A percentile compares a stretch with the other conserved stretches of the same genome.
phyloP scores from a whole-genome alignment of 2,113 vertebrate species.

The Herpailurus yagouaroundi region DNA sequence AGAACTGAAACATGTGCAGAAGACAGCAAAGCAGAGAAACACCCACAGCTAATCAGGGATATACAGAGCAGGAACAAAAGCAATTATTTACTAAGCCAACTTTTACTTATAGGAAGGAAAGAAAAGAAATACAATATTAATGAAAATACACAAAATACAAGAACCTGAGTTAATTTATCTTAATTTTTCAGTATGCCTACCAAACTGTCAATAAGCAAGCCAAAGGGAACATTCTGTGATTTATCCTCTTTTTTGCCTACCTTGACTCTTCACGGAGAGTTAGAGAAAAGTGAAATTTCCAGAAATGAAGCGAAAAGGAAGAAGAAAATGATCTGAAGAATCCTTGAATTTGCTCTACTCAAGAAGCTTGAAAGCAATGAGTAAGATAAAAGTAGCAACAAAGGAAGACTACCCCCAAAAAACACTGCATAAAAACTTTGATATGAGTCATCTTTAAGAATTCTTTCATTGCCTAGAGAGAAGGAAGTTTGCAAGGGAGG shows the following conservation, averaged over 20 bases:
- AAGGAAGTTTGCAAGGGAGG: background rate
- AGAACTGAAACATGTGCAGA: conserved; percentile 25
- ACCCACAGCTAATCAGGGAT: background rate
- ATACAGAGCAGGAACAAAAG: background rate
- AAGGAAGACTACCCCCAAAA: background rate
- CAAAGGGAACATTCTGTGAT: background rate
- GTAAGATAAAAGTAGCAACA: conserved; percentile 23
- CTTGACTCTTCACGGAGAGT: background rate
- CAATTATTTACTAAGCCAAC: background rate
- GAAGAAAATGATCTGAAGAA: background rate
- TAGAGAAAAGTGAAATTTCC: background rate
- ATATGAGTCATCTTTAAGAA: background rate
- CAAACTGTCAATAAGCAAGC: background rate
- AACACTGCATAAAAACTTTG: background rate
- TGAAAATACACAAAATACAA: background rate
- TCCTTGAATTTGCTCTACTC: background rate
- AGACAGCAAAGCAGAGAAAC: background rate
- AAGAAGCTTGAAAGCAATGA: background rate
- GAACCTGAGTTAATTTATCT: background rate
- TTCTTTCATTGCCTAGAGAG: background rate
- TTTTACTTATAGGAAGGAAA: background rate
- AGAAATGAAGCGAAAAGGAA: conserved; percentile 21
- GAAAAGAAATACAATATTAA: background rate
- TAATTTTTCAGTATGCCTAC: conserved; percentile 34
- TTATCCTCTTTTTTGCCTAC: conserved; percentile 1